Conservation (phyloP, 2,888 invertebrate species). For the Chymomyza amoena region DNA sequence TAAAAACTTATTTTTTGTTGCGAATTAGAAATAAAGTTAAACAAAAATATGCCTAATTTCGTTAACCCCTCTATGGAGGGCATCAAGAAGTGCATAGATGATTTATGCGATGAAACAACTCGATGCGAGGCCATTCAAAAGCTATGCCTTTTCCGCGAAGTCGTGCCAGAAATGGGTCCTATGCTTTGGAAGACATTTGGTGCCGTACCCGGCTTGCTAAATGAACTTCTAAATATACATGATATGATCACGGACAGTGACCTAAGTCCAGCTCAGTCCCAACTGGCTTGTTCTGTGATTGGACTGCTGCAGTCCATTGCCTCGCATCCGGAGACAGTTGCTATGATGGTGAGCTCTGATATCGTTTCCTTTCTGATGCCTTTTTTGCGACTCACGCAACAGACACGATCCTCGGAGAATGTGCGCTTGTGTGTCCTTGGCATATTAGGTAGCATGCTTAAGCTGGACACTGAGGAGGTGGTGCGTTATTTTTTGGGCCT, state of each 20-base stretch:
- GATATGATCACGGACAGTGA: conserved; percentile 1
- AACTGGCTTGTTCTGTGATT: conserved; percentile 34
- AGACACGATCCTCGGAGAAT: conserved; percentile 29
- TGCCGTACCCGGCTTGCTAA: conserved; percentile 33
- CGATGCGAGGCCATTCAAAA: conserved; percentile 34
- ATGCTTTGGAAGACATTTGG: conserved; percentile 40
- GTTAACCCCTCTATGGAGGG: not conserved
- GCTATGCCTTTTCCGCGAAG: conserved; percentile 25
- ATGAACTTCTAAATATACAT: conserved; percentile 22
- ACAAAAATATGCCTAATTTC: not conserved
- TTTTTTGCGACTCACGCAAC: conserved; percentile 25
- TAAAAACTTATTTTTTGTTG: too few species aligned
- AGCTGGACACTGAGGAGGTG: conserved; percentile 21
- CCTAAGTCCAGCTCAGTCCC: conserved; percentile 22
- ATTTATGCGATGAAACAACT: conserved; percentile 23
- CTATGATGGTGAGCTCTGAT: conserved; percentile 25
- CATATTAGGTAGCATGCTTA: conserved; percentile 26
- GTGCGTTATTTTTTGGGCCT: conserved; percentile 25
- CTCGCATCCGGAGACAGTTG: conserved; percentile 23
- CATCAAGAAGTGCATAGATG: conserved; percentile 27
- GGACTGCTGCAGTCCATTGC: conserved; percentile 29
- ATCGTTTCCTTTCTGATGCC: conserved; percentile 32
- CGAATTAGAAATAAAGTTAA: too few species aligned
- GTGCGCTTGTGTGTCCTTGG: conserved; percentile 33
- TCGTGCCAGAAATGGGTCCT: conserved; percentile 26